A percentile compares a stretch with the other conserved stretches of the same genome.
These are phyloP conservation scores for Sander lucioperca DNA, from an alignment of 2,113 vertebrate species.

Conservation along the genomic window DNA sequence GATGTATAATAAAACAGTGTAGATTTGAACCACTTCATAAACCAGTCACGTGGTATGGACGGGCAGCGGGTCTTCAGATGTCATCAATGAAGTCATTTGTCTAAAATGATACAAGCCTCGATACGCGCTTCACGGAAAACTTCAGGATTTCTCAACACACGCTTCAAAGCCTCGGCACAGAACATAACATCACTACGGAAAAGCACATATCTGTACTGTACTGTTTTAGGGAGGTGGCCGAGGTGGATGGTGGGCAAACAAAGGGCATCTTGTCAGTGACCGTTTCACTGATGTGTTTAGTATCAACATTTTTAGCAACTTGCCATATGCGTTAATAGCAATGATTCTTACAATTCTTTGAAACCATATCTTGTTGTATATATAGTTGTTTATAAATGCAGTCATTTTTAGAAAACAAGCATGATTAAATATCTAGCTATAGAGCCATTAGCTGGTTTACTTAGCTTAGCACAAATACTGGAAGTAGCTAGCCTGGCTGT, in stretches of 20 bases:
- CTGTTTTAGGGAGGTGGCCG: not conserved
- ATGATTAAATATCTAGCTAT: no score
- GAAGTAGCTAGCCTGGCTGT: not conserved
- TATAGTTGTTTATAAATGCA: not conserved
- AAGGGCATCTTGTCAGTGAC: not conserved
- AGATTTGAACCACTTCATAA: no score
- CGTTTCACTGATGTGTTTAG: not conserved
- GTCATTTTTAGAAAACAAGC: not conserved
- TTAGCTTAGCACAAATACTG: not conserved
- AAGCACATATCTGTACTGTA: not conserved
- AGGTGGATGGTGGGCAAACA: not conserved
- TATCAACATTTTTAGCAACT: not conserved
- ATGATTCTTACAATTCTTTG: not conserved
- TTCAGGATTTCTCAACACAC: no score
- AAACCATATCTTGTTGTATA: not conserved
- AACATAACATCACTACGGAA: not conserved
- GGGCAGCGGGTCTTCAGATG: no score
- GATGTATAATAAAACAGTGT: no score
- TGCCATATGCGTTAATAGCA: not conserved
- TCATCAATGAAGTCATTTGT: no score
- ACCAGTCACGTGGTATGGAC: no score
- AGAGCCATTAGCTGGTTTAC: not conserved
- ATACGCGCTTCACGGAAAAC: no score
- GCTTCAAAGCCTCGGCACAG: no score
- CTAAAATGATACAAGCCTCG: no score